Evolutionary conservation across 2,113 vertebrate genomes (phyloP).

Genomic region (Cisticola juncidis): DNA sequence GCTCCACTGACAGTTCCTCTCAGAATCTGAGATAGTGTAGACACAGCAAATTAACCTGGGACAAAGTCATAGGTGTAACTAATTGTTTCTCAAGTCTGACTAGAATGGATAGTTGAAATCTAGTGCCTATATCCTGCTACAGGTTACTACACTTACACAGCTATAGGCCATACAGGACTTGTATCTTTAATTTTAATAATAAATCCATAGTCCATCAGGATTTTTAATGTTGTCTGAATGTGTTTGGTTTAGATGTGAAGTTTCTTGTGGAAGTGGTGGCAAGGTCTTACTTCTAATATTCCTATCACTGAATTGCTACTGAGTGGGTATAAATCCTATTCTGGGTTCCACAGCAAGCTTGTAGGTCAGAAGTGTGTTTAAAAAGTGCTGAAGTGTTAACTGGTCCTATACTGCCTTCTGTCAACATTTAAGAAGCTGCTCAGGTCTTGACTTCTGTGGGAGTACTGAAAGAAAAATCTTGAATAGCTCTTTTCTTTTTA

Average conservation of each 20-base stretch:
- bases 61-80: background rate
- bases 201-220: background rate
- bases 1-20: background rate
- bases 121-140: background rate
- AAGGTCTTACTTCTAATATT: background rate
- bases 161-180: background rate
- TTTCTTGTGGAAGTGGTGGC: background rate
- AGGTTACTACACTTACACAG: background rate
- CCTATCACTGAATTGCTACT: background rate
- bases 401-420: conserved; percentile 25
- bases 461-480: conserved; percentile 39
- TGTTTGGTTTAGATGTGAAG: background rate
- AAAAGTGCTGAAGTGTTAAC: conserved; percentile 33
- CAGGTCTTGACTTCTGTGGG: conserved; percentile 28
- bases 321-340: background rate
- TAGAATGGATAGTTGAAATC: background rate
- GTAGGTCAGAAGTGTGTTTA: background rate
- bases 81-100: background rate
- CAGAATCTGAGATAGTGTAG: background rate
- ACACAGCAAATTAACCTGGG: background rate
- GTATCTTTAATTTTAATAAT: background rate
- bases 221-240: background rate
- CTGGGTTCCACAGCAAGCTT: background rate
- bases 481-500: conserved; percentile 30
- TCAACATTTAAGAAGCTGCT: conserved; percentile 41